Evolutionary conservation across 2,888 invertebrate genomes (phyloP).

Genomic region (Zygogramma bicolorata): DNA sequence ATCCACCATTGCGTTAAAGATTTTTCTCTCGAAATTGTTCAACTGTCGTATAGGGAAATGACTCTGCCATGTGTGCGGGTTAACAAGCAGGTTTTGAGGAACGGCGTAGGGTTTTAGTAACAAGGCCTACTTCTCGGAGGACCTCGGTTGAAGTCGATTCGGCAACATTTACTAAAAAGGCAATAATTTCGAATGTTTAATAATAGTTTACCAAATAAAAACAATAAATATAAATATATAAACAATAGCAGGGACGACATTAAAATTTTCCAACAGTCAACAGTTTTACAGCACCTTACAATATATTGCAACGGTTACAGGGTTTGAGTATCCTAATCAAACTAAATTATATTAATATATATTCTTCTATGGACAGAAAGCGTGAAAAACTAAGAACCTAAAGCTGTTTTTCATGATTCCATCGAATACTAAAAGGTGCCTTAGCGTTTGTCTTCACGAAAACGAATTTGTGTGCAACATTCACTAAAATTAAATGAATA

Average conservation of each 20-base stretch:
- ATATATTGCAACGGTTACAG: conserved; percentile 15
- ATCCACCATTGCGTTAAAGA: too few relatives aligned
- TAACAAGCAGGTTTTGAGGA: too few relatives aligned
- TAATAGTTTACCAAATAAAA: conserved; percentile 25
- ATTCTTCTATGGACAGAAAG: conserved; percentile 12
- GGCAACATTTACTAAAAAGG: background rate
- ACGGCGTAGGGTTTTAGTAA: too few relatives aligned
- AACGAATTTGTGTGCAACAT: background rate
- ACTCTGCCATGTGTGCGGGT: too few relatives aligned
- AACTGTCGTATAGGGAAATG: too few relatives aligned
- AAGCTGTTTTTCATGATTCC: background rate
- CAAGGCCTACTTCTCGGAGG: too few relatives aligned
- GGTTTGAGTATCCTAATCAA: background rate
- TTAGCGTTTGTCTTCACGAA: background rate
- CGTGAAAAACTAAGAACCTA: background rate
- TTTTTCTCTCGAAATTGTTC: too few relatives aligned
- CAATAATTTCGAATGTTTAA: conserved; percentile 13
- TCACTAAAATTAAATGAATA: background rate
- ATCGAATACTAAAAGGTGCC: background rate
- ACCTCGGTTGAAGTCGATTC: too few relatives aligned
- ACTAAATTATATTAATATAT: background rate
- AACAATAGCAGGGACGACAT: conserved; percentile 30
- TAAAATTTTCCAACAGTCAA: conserved; percentile 40
- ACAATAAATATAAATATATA: conserved; percentile 37
- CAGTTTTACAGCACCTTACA: conserved; percentile 35